Percentiles rank a stretch among this genome's conserved stretches.
Evolutionary conservation across 2,113 vertebrate genomes (phyloP).

Genomic region (Leucopternis melanops): DNA sequence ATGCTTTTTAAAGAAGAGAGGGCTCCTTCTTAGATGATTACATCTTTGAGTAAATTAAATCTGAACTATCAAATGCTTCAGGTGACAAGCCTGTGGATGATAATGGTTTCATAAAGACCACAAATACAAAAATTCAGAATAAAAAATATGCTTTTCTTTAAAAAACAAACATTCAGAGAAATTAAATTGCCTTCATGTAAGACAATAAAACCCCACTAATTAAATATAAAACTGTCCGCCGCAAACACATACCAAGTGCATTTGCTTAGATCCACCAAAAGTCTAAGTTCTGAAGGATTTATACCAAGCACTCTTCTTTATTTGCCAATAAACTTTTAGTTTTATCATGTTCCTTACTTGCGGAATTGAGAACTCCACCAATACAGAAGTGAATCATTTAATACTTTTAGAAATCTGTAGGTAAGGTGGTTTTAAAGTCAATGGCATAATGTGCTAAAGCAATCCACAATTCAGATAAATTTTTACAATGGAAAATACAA

Average conservation of each 20-base stretch:
- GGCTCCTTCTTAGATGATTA: neutral
- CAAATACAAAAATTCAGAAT: neutral
- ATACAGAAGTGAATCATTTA: neutral
- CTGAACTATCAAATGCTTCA: neutral
- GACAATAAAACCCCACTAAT: neutral
- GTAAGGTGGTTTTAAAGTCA: neutral
- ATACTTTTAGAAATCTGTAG: neutral
- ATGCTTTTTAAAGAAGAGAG: neutral
- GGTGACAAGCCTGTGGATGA: neutral
- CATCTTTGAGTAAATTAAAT: neutral
- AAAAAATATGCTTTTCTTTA: neutral
- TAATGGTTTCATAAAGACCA: neutral
- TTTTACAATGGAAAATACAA: neutral
- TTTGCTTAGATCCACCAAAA: neutral
- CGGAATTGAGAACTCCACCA: neutral
- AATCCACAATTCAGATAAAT: neutral
- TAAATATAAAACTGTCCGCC: neutral
- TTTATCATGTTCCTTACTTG: neutral
- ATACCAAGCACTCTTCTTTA: neutral
- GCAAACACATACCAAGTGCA: neutral
- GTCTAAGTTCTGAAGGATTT: neutral
- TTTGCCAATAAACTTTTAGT: neutral
- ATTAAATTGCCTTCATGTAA: neutral
- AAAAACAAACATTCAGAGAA: neutral
- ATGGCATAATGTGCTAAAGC: neutral